These are phyloP conservation scores for Phortica variegata DNA, from an alignment of 1,140 invertebrate species.

Conservation along the genomic window DNA sequence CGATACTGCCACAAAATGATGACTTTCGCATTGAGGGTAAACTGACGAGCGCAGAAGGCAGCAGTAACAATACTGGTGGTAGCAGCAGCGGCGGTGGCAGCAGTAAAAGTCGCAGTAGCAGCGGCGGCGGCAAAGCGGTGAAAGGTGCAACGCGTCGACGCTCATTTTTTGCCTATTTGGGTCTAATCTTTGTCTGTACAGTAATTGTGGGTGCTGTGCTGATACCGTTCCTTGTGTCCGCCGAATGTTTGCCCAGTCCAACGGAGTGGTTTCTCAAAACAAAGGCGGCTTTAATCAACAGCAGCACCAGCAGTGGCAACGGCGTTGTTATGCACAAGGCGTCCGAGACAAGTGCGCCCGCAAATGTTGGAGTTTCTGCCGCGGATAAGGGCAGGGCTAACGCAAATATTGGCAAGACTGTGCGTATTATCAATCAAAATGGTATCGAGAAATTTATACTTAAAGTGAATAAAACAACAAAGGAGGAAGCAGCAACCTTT, in stretches of 20 bases:
- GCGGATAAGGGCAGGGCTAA: slow-evolving; percentile 3
- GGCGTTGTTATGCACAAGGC: not conserved
- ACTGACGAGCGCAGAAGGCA: slow-evolving; percentile 56
- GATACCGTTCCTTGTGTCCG: slow-evolving; percentile 49
- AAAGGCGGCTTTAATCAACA: slow-evolving; percentile 33
- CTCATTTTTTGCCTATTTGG: slow-evolving; percentile 51
- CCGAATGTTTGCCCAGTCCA: slow-evolving; percentile 49
- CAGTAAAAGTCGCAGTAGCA: slow-evolving; percentile 1
- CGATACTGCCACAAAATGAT: slow-evolving; percentile 70
- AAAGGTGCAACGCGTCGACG: slow-evolving; percentile 24
- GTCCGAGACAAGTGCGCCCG: not conserved
- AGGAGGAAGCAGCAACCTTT: not conserved
- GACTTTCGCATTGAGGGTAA: slow-evolving; percentile 65
- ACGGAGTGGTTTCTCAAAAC: slow-evolving; percentile 57
- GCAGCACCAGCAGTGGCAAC: not conserved
- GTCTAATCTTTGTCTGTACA: slow-evolving; percentile 50
- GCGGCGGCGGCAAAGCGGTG: slow-evolving; percentile 11
- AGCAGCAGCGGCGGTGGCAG: slow-evolving; percentile 10
- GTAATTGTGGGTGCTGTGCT: slow-evolving; percentile 51
- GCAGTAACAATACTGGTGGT: no score
- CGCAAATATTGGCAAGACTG: slow-evolving; percentile 32
- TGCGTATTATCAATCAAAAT: slow-evolving; percentile 44
- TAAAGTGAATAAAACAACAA: slow-evolving; percentile 35
- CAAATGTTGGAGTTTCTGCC: slow-evolving; percentile 11
- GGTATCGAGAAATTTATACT: slow-evolving; percentile 43